phyloP scores from a whole-genome alignment of 2,113 vertebrate species.

The Odobenus rosmarus region DNA sequence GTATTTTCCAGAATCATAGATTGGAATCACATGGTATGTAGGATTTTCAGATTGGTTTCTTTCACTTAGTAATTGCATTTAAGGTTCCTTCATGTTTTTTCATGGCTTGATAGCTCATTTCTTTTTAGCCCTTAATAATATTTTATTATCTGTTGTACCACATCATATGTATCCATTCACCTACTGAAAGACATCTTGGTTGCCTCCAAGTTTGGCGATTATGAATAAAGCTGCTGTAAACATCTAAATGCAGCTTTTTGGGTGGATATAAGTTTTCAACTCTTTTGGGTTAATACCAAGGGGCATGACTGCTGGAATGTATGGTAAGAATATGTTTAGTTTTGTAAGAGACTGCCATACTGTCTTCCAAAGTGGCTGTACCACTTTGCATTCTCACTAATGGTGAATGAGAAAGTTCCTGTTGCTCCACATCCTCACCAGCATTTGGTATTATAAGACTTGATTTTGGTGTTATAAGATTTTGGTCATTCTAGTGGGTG shows the following conservation, averaged over 20 bases:
- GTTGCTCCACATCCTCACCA: background rate
- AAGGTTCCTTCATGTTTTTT: background rate
- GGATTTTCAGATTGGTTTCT: background rate
- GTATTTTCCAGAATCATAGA: background rate
- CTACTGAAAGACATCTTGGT: background rate
- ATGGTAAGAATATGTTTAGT: background rate
- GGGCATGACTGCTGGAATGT: background rate
- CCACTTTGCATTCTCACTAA: background rate
- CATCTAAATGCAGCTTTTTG: background rate
- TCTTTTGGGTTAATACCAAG: background rate
- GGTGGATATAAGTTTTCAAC: background rate
- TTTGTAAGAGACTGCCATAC: background rate
- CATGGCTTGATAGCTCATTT: background rate
- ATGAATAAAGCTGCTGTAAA: background rate
- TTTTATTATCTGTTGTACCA: background rate
- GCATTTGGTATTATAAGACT: background rate
- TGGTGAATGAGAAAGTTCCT: background rate
- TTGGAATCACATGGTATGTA: background rate
- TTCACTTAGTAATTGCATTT: background rate
- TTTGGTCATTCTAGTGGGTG: background rate
- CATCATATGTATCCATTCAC: background rate
- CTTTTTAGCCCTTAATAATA: background rate
- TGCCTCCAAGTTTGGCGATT: background rate
- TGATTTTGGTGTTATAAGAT: background rate
- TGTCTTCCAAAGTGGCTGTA: background rate